Evolutionary conservation across 2,113 vertebrate genomes (phyloP).

Genomic region (Benitochromis conjunctus): DNA sequence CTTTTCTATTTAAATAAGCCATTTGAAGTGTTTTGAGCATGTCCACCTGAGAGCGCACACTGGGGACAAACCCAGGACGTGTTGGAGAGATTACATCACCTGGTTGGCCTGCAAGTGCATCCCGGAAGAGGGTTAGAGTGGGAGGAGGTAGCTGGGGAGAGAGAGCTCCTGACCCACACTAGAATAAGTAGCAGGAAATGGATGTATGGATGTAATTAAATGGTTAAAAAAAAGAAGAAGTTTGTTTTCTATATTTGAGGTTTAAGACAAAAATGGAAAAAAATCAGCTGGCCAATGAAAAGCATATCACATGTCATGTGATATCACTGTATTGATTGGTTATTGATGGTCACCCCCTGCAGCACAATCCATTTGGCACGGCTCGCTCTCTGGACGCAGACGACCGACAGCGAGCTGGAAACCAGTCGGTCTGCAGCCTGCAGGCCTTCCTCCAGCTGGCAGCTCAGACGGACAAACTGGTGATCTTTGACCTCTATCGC

Average conservation of each 20-base stretch:
- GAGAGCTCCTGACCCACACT: not conserved
- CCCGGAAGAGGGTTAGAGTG: not conserved
- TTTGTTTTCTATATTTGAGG: not conserved
- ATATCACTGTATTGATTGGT: not conserved
- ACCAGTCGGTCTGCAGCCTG: constrained; percentile 79
- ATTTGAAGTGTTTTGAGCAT: not conserved
- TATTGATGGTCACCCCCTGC: not conserved
- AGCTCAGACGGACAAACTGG: constrained; percentile 62
- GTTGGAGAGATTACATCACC: not conserved
- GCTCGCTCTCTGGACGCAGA: constrained; percentile 59
- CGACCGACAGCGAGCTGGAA: constrained; percentile 64
- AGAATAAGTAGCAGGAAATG: not conserved
- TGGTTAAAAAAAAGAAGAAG: fast-evolving
- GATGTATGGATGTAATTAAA: fast-evolving
- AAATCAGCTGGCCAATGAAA: not conserved
- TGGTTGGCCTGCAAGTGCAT: not conserved
- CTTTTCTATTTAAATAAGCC: not conserved
- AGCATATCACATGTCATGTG: not conserved
- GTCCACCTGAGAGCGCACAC: not conserved
- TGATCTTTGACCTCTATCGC: constrained; percentile 85
- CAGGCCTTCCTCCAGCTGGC: constrained; percentile 78
- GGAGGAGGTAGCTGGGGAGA: not conserved
- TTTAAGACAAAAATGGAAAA: not conserved
- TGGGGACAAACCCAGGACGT: not conserved
- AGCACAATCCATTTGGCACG: constrained; percentile 78